Evolutionary conservation across 2,113 vertebrate genomes (phyloP), one percentile per base, ranked within the genome.

Genomic region (Mirounga angustirostris): DNA sequence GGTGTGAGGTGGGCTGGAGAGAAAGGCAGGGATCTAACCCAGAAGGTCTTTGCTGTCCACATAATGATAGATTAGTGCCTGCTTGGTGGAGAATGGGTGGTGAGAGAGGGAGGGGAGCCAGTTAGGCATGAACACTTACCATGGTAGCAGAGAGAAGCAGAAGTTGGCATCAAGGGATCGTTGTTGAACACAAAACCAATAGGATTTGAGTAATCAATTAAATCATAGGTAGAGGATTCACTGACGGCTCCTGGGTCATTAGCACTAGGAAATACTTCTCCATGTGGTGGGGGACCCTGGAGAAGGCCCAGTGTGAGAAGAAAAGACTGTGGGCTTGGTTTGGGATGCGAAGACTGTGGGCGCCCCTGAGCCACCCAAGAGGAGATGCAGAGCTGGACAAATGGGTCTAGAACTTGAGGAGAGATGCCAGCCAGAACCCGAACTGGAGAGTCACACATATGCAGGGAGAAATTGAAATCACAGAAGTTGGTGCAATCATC

Each of bases 231-330:
- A 19, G 28, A 52, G 5, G 56, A 74, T 12, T 73, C 40, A n/a
- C 21, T 22, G 7, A 28, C 4, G 11, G 46, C 14, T 61, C 89
- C 46, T 30, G n/a, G 21, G 33, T 78, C 50, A 67, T 79, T 40
- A 30, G 14, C 46, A 3, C 24, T 5, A 18, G 7, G 28, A 33
- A 61, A 43, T 14, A 2, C 5, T 5, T 33, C 30, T 18, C 12
- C 0, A 0, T 79, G 24, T 46, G 30, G 21, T 52, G 15, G 16
- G 18, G n/a, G 1, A 50, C 16, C 43, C 36, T 0, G 0, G 8
- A 74, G 71, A 36, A 90, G 10, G 43, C 83, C 15, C 2, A 30
- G 26, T 22, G 26, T 46, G 46, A 89, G 61, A 46, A 86, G 24
- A 40, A 81, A 90, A 56, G 59, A 33, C 3, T 5, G 4, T 22